These are phyloP conservation scores for Enteromius radiatus DNA, from an alignment of 2,797 vertebrate species.

Conservation along the genomic window DNA sequence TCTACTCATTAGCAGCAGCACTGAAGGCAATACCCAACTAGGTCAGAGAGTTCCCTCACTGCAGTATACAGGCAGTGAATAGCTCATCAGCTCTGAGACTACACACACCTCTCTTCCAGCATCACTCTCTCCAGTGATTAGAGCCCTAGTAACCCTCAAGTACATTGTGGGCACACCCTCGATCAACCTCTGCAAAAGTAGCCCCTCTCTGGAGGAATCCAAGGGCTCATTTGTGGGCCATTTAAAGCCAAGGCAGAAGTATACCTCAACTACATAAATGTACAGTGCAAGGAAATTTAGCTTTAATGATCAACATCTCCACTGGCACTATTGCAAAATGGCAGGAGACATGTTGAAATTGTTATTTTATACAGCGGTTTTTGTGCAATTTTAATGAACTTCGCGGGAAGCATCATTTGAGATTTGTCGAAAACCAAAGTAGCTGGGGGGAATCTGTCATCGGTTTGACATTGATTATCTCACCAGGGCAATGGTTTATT, in stretches of 20 bases:
- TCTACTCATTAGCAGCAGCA: constrained; percentile 62
- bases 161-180: constrained; percentile 41
- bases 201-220: constrained; percentile 44
- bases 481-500: constrained; percentile 52
- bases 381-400: constrained; percentile 57
- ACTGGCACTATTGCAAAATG: constrained; percentile 33
- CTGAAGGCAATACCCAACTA: constrained; percentile 60
- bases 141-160: constrained; percentile 47
- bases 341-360: constrained; percentile 46
- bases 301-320: constrained; percentile 50
- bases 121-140: constrained; percentile 41
- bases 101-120: constrained; percentile 44
- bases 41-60: constrained; percentile 51
- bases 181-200: constrained; percentile 31
- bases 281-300: constrained; percentile 32
- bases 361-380: constrained; percentile 41
- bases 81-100: constrained; percentile 46
- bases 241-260: constrained; percentile 30
- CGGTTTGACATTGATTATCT: constrained; percentile 46
- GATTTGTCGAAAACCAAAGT: constrained; percentile 46
- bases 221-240: constrained; percentile 33
- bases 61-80: constrained; percentile 37
- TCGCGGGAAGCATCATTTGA: constrained; percentile 41
- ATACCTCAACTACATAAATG: constrained; percentile 29
- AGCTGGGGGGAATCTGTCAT: constrained; percentile 51